Conservation (phyloP, 2,113 vertebrate genomes). For the Morone saxatilis region DNA sequence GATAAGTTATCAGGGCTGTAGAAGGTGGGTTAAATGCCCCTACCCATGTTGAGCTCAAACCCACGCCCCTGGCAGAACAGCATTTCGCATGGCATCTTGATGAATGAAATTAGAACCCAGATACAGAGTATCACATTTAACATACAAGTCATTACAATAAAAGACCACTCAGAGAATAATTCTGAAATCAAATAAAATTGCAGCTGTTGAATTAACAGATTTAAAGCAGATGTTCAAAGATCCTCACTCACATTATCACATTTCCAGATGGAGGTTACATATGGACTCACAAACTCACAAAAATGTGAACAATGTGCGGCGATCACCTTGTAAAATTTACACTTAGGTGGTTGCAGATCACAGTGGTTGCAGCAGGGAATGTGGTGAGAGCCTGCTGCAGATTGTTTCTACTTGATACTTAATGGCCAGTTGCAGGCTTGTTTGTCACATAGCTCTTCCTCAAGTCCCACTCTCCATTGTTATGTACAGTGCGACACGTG, state of each 20-base stretch:
- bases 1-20: too few relatives aligned
- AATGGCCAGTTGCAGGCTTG: conserved; percentile 21
- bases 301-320: conserved; percentile 43
- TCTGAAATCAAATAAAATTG: not conserved
- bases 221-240: conserved; percentile 53
- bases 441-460: conserved; percentile 69
- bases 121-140: not conserved
- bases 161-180: not conserved
- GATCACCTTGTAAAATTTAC: conserved; percentile 48
- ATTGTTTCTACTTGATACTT: conserved; percentile 37
- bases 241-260: conserved; percentile 31
- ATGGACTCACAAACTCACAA: conserved; percentile 40
- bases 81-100: not conserved
- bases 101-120: not conserved
- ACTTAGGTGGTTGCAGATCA: not conserved
- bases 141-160: not conserved
- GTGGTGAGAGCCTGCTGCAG: not conserved
- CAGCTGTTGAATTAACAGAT: conserved; percentile 46
- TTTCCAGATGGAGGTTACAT: conserved; percentile 56
- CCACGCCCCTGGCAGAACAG: too few relatives aligned
- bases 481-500: conserved; percentile 66
- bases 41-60: too few relatives aligned
- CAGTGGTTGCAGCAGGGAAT: not conserved
- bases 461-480: conserved; percentile 75
- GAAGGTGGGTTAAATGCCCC: too few relatives aligned